Conservation (phyloP, 2,797 vertebrate genomes). For the Typhlichthys eigenmanni region DNA sequence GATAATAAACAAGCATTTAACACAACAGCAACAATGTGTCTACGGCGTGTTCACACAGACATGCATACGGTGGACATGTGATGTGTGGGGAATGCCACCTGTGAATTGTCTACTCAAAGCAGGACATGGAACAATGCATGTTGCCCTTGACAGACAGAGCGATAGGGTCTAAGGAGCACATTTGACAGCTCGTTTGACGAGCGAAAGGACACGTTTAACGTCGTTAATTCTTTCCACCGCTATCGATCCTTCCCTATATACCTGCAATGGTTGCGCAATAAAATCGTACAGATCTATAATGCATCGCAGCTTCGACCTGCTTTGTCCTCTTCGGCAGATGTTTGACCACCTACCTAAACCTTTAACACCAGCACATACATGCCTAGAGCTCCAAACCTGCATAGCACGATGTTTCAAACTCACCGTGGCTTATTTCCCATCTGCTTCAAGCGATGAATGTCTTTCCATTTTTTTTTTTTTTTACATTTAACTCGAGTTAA, state of each 20-base stretch:
- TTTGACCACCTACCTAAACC: conserved; percentile 16
- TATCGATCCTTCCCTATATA: conserved; percentile 2
- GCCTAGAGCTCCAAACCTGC: not conserved
- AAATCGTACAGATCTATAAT: conserved; percentile 30
- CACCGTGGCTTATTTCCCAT: conserved; percentile 27
- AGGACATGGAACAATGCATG: conserved; percentile 30
- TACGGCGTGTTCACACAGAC: conserved; percentile 18
- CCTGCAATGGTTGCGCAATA: conserved; percentile 46
- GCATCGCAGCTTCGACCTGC: conserved; percentile 38
- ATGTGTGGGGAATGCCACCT: conserved; percentile 52
- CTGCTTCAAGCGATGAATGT: conserved; percentile 43
- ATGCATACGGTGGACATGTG: not conserved
- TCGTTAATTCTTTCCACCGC: not conserved
- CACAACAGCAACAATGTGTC: not conserved
- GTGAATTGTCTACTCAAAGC: conserved; percentile 39
- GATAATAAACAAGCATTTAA: conserved; percentile 3
- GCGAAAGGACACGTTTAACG: not conserved
- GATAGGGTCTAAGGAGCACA: conserved; percentile 1
- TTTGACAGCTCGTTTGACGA: conserved; percentile 27
- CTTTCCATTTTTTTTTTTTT: conserved; percentile 50
- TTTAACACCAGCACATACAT: conserved; percentile 22
- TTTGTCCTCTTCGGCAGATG: conserved; percentile 49
- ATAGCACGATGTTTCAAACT: conserved; percentile 26
- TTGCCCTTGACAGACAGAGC: conserved; percentile 55
- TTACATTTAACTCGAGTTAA: conserved; percentile 46